Base-by-base conservation (phyloP, 2,888 invertebrate species). In the Caenorhabditis sp. region DNA sequence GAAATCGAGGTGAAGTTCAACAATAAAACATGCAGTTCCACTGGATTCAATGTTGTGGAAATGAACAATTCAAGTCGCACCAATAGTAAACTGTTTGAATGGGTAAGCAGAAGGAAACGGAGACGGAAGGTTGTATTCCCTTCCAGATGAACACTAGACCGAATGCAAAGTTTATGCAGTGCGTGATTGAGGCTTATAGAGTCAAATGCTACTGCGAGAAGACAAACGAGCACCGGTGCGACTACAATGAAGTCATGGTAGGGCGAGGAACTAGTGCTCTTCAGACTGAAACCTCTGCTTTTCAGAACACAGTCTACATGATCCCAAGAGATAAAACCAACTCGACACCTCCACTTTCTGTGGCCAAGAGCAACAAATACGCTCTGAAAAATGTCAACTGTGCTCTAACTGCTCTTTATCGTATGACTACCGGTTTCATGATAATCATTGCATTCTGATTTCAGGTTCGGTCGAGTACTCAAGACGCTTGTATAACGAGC, bases 231-330 rank as follows among this genome's bases (percentile, higher is more conserved):
- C 1, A 11, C 22, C 24, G 53, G 2, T 24, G 26, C 8, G 53
- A 53, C 24, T 53, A 24, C 26, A 24, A 24, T 11, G 53, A 53
- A 15, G 24, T 53, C 24, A 53, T 24, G 53, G 53, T 53, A 53
- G 22, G 13, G 8, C 11, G 26, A 8, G 4, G 22, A 53, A 24
- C 53, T 13, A 1, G 3, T 11, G 13, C 53, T 53, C 22, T n/a
- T n/a, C n/a, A 26, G 26, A 11, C 40, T 11, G 11, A 13, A 13
- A 6, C 13, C 32, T 40, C 4, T 58, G 32, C 51, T 32, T 22
- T 56, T 37, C 58, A 58, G 58, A 58, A 58, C 58, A 20, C 35
- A 1, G 37, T 58, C 20, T 58, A 58, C 58, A 58, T 58, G 58
- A 18, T 58, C 20, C 1, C 18, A 18, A 9, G 58, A 9, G 37